Conservation (phyloP, 2,113 vertebrate genomes). For the Brachypodius melanocephalos region DNA sequence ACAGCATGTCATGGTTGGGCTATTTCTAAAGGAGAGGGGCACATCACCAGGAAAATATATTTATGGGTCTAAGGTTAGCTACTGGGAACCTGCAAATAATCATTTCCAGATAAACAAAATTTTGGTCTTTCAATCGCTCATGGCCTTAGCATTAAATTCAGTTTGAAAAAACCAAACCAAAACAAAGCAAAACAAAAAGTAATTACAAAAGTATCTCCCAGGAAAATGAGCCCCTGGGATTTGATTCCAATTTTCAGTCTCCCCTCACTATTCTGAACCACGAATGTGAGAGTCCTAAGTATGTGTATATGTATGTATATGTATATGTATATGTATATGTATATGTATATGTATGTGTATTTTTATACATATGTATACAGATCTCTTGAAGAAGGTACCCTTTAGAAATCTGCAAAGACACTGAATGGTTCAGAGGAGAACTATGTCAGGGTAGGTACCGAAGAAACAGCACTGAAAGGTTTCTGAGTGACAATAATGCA, state of each 20-base stretch:
- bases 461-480: slow-evolving; percentile 28
- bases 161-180: too few relatives aligned
- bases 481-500: slow-evolving; percentile 58
- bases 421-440: background rate
- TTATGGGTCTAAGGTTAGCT: background rate
- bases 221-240: background rate
- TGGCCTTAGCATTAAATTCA: background rate
- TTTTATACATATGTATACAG: background rate
- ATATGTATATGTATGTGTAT: background rate
- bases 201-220: background rate
- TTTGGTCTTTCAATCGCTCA: rapidly evolving
- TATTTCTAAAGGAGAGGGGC: background rate
- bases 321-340: background rate
- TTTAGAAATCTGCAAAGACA: slow-evolving; percentile 5
- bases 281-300: background rate
- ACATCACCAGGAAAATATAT: background rate
- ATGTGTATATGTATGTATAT: background rate
- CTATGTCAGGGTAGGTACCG: background rate
- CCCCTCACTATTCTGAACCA: background rate
- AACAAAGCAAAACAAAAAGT: rapidly evolving
- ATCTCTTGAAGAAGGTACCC: background rate
- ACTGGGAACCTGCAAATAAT: background rate
- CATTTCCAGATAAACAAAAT: background rate
- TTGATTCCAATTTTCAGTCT: background rate
- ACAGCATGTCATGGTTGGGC: background rate